Evolutionary conservation across 2,888 invertebrate genomes (phyloP).

Genomic region (Dynastes grantii): DNA sequence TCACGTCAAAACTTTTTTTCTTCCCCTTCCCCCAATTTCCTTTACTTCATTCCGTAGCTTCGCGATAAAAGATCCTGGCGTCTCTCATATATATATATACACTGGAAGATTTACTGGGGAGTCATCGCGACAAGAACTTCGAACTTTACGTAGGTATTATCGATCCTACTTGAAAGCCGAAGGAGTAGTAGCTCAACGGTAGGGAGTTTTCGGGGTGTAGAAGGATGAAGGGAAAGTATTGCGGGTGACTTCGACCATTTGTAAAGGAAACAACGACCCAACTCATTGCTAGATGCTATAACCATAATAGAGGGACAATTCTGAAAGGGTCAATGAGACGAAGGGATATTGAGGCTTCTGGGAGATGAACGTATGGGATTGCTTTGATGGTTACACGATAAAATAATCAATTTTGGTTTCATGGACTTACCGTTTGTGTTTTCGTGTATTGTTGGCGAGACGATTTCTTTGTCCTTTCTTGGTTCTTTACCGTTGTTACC

Average conservation of each 20-base stretch:
- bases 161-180: too few species aligned
- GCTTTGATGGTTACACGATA: not conserved
- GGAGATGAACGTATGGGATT: not conserved
- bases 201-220: too few species aligned
- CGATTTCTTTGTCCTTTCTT: conserved; percentile 80
- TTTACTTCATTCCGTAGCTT: too few species aligned
- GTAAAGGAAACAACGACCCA: not conserved
- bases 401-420: conserved; percentile 16
- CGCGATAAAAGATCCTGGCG: not conserved
- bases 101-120: too few species aligned
- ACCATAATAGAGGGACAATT: not conserved
- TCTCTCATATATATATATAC: not conserved
- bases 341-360: not conserved
- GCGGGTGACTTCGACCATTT: not conserved
- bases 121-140: too few species aligned
- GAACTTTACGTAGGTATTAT: too few species aligned
- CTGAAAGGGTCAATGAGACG: conserved; percentile 32
- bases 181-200: too few species aligned
- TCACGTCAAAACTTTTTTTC: conserved; percentile 6
- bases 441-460: conserved; percentile 79
- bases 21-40: not conserved
- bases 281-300: not conserved
- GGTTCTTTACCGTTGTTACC: conserved; percentile 79
- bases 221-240: not conserved
- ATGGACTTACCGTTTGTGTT: conserved; percentile 73